Evolutionary conservation across 2,888 invertebrate species (phyloP), one percentile per base, ranked within the genome.

Genomic region (Dryocosmus kuriphilus): DNA sequence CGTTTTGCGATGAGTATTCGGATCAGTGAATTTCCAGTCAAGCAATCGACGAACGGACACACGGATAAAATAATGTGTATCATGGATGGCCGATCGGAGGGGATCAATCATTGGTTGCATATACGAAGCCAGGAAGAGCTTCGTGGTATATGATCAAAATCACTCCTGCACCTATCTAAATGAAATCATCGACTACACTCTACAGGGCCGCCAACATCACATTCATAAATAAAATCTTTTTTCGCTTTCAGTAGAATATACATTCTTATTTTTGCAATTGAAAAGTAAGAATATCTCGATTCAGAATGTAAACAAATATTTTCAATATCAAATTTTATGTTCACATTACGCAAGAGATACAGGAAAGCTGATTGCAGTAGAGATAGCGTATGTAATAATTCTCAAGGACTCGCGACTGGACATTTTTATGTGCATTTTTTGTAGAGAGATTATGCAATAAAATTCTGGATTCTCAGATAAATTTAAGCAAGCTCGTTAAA

Each of bases 1-100:
- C 67, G 67, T 67, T 67, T 67, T 67, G 67, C 67, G 67, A 67
- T 67, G 67, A 67, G 67, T 67, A 67, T 67, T 67, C 67, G 67
- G 67, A 67, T 67, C 67, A 67, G 67, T 67, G 67, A 67, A 67
- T 67, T 67, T 67, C 41, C 67, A 67, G 67, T 41, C 67, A 67
- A 67, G 67, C 67, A 67, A 46, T 67, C 46, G 67, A 67, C 67
- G 67, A 67, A 67, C 67, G 67, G 67, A 41, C 67, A 46, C 41
- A 67, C 67, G 27, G 67, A 30, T 46, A 67, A 67, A n/a, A n/a
- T n/a, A n/a, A 67, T 67, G 67, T 67, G 46, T 67, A 67, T 67
- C 67, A 67, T 24, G 67, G 41, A 67, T 67, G 67, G 67, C 27
- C 67, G 67, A 67, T 67, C 67, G 67, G 67, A 41, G 67, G 46